Conservation (phyloP, 1,140 invertebrate species). For the Ganaspis sp. region DNA sequence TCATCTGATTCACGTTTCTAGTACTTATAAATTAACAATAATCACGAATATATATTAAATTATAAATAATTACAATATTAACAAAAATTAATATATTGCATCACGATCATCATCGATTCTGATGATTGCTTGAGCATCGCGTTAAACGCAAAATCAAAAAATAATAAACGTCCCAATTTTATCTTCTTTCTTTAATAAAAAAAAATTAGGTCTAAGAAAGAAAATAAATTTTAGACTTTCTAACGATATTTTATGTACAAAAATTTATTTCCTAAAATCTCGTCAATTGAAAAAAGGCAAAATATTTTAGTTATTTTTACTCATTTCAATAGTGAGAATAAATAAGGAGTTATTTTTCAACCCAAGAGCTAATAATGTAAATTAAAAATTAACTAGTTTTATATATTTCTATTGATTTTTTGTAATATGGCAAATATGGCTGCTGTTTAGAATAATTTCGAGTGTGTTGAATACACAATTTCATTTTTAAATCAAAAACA, state of each 20-base stretch:
- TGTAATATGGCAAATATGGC: slow-evolving; percentile 15
- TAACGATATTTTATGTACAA: neutral
- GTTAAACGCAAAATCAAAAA: neutral
- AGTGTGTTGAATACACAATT: too few relatives aligned
- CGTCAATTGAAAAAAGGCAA: neutral
- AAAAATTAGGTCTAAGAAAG: neutral
- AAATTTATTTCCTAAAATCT: neutral
- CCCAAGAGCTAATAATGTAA: neutral
- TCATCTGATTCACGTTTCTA: neutral
- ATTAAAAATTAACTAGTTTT: neutral
- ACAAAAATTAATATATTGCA: slow-evolving; percentile 21
- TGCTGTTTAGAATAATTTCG: neutral
- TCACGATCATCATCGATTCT: neutral
- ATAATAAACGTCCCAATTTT: neutral
- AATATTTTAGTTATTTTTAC: neutral
- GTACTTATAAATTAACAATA: neutral
- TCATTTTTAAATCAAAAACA: too few relatives aligned
- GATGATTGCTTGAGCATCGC: slow-evolving; percentile 7
- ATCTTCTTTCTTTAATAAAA: neutral
- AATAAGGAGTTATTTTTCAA: neutral
- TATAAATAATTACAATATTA: slow-evolving; percentile 20
- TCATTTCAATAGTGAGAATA: neutral
- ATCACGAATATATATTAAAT: slow-evolving; percentile 6
- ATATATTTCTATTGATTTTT: neutral
- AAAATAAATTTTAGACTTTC: neutral